Evolutionary conservation across 2,888 invertebrate species (phyloP), one percentile per base, ranked within the genome.

Genomic region (Junonia oenone): DNA sequence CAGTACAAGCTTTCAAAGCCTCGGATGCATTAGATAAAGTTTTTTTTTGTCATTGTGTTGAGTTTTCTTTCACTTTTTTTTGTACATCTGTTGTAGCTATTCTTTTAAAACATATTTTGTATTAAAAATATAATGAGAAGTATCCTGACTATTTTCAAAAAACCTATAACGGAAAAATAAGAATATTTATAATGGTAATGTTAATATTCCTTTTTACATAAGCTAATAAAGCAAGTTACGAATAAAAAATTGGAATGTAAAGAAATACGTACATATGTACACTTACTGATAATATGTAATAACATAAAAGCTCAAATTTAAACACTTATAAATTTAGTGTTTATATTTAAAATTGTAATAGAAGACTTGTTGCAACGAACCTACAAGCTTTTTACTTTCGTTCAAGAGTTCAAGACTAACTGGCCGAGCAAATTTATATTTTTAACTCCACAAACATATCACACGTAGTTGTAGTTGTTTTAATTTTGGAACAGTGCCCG

Each of bases 401-500:
- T 43, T 26, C 19, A 46, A 47, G 31, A 40, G 55, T 27, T 59
- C 59, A 58, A 33, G 35, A 37, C 40, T 46, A 26, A 48, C 50
- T 61, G 61, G 56, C 37, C 19, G 15, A 9, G 19, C 27, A 37
- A 31, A 35, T 38, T 48, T 48, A 48, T 56, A 68, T 68, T 69
- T 70, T 64, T 51, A 61, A 65, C 69, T 67, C 72, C 73, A 70
- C 65, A 68, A 70, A 67, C 69, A 68, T 66, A 79, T 72, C 66
- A 69, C 58, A 80, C 64, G 63, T 66, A 67, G 64, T 64, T 75
- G 71, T 82, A 78, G 78, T 74, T 77, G 85, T 78, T 83, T 81
- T 83, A 83, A 79, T 76, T 82, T 88, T 90, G 89, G 90, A 86
- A 71, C 83, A 55, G 57, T 76, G 90, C 90, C 90, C 85, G 80